phyloP scores from a whole-genome alignment of 2,113 vertebrate species.

The Tympanuchus pallidicinctus region DNA sequence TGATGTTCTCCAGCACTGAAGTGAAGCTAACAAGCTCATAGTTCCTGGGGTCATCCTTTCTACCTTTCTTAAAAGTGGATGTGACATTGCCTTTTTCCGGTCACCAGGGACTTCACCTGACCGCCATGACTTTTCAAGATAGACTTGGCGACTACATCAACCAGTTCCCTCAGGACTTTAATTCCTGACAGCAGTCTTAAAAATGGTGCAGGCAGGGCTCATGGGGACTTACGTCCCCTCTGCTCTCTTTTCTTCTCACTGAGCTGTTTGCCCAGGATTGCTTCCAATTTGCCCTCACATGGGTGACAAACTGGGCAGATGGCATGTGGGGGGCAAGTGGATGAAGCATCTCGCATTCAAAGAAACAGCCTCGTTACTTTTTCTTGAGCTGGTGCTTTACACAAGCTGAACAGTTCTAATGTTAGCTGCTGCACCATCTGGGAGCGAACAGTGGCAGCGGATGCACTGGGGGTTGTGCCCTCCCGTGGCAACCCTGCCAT shows the following conservation, averaged over 20 bases:
- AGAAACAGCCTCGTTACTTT: background rate
- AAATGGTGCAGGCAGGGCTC: background rate
- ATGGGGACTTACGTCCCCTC: background rate
- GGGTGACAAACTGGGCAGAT: background rate
- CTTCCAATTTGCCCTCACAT: background rate
- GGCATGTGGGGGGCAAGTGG: background rate
- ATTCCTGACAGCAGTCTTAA: background rate
- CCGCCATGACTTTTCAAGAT: no score
- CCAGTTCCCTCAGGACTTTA: no score
- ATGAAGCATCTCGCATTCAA: background rate
- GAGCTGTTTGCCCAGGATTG: rapidly evolving
- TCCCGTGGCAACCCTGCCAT: background rate
- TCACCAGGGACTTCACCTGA: no score
- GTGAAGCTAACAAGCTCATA: no score
- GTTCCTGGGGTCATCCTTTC: no score
- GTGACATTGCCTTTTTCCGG: no score
- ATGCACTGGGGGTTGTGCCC: rapidly evolving
- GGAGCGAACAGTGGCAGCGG: background rate
- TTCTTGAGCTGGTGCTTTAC: background rate
- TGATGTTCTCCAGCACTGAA: no score
- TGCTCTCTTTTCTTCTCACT: background rate
- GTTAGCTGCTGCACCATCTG: slow-evolving; percentile 36
- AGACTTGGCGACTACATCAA: no score
- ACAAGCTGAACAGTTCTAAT: slow-evolving; percentile 30
- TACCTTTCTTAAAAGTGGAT: no score